Percentiles rank a stretch among this genome's conserved stretches.
Conservation (phyloP, 2,888 invertebrate species). For the Sphaeridia pumilis region DNA sequence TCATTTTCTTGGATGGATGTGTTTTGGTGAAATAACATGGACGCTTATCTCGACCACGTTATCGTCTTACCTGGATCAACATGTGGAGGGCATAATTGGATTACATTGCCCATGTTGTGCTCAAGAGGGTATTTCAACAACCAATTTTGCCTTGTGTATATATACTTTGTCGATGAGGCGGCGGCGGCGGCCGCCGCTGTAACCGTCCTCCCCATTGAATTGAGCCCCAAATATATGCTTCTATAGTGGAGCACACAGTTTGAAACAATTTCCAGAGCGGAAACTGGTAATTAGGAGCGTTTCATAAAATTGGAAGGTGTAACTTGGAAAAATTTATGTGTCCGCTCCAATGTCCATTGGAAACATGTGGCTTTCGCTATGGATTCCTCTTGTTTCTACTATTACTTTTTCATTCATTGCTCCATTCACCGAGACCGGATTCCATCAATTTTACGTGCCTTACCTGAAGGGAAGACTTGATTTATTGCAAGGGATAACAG, state of each 20-base stretch:
- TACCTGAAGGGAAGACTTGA: too few species aligned
- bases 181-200: too few species aligned
- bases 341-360: not conserved
- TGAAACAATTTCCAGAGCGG: not conserved
- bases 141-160: too few species aligned
- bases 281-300: not conserved
- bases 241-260: not conserved
- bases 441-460: too few species aligned
- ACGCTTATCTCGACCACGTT: not conserved
- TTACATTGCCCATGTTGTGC: not conserved
- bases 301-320: slow-evolving; percentile 2
- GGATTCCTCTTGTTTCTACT: too few species aligned
- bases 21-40: not conserved
- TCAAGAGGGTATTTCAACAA: too few species aligned
- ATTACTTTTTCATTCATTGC: too few species aligned
- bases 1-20: not conserved
- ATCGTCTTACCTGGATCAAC: not conserved
- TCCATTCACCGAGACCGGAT: not conserved
- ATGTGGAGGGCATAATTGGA: not conserved
- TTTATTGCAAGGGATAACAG: too few species aligned
- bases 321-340: not conserved
- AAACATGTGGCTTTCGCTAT: too few species aligned
- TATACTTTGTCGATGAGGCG: too few species aligned
- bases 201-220: too few species aligned
- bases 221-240: too few species aligned